phyloP scores from a whole-genome alignment of 2,113 vertebrate genomes.

The Paratilapia polleni region DNA sequence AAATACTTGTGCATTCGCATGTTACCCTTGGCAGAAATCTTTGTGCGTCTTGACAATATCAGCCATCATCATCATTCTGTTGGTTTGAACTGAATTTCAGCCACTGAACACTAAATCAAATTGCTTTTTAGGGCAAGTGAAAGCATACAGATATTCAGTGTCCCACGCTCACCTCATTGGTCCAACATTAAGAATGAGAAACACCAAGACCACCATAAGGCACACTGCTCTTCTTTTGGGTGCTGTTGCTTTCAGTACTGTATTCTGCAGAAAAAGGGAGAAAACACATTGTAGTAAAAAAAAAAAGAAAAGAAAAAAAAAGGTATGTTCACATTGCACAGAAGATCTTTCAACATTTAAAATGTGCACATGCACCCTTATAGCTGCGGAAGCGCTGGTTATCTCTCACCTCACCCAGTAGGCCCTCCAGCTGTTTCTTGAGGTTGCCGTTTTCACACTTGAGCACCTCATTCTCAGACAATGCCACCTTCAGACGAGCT shows the following conservation, averaged over 20 bases:
- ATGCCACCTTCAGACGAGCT: constrained; percentile 85
- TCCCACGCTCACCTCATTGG: constrained; percentile 84
- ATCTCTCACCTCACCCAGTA: constrained; percentile 86
- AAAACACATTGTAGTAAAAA: not conserved
- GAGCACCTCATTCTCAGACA: constrained; percentile 89
- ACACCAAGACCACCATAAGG: constrained; percentile 89
- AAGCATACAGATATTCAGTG: not conserved
- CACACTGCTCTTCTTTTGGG: constrained; percentile 91
- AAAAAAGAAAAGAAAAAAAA: too few relatives aligned
- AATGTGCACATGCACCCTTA: not conserved
- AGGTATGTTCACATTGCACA: not conserved
- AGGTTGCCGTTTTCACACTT: constrained; percentile 91
- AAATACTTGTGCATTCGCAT: not conserved
- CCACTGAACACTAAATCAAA: not conserved
- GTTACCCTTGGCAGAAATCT: not conserved
- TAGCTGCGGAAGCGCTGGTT: not conserved
- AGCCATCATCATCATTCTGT: not conserved
- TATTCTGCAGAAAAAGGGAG: constrained; percentile 80
- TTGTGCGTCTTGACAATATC: not conserved
- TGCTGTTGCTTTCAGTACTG: constrained; percentile 85
- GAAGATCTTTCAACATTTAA: not conserved
- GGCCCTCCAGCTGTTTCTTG: constrained; percentile 89
- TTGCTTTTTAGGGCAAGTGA: not conserved
- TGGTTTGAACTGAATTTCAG: constrained; percentile 1
- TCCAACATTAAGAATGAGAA: constrained; percentile 86